Evolutionary conservation across 2,113 vertebrate species (phyloP).

Genomic region (Typhlomys cinereus): DNA sequence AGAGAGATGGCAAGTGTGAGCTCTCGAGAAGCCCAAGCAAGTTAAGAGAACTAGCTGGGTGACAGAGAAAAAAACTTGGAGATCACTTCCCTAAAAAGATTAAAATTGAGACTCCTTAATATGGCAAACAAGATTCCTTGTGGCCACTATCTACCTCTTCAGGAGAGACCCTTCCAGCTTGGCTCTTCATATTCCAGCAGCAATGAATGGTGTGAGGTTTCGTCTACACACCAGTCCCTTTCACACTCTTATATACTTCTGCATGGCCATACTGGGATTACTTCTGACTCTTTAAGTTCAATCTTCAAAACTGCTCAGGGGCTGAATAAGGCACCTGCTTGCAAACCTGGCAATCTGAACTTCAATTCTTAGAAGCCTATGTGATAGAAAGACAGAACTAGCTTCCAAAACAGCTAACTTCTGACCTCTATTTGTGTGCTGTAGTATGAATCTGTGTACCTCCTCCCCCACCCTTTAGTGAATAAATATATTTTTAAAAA

Average conservation of each 20-base stretch:
- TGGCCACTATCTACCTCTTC: not conserved
- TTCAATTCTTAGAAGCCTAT: too few relatives aligned
- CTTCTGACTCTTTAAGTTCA: not conserved
- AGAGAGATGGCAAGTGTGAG: not conserved
- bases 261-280: not conserved
- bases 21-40: not conserved
- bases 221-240: not conserved
- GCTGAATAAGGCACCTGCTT: too few relatives aligned
- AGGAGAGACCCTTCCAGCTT: not conserved
- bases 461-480: too few relatives aligned
- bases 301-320: not conserved
- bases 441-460: too few relatives aligned
- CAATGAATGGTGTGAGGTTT: not conserved
- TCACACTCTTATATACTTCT: not conserved
- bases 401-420: too few relatives aligned
- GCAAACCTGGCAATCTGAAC: too few relatives aligned
- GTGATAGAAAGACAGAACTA: too few relatives aligned
- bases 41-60: not conserved
- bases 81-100: conserved; percentile 24
- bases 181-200: not conserved
- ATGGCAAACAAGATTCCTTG: not conserved
- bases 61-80: not conserved
- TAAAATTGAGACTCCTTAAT: not conserved
- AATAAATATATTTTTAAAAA: too few relatives aligned
- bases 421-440: too few relatives aligned